Conservation (phyloP, 2,888 invertebrate genomes). For the Heliconius erato region DNA sequence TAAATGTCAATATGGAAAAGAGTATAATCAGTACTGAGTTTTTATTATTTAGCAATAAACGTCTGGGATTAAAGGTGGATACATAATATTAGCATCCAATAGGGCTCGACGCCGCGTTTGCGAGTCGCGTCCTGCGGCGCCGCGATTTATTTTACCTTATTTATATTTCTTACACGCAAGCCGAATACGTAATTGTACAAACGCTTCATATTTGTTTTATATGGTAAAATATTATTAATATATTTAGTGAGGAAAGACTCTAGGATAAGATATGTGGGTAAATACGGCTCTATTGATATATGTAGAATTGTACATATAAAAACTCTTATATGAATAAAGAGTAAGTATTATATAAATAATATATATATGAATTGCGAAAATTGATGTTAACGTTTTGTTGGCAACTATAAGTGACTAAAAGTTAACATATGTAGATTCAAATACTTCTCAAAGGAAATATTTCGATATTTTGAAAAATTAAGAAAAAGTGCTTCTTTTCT, state of each 20-base stretch:
- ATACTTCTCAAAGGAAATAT: background rate
- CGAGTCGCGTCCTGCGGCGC: slow-evolving; percentile 26
- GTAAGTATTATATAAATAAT: too few relatives aligned
- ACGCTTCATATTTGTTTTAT: slow-evolving; percentile 26
- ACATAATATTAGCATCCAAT: slow-evolving; percentile 35
- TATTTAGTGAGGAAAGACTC: background rate
- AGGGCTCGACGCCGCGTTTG: slow-evolving; percentile 19
- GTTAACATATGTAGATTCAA: background rate
- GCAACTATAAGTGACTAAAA: background rate
- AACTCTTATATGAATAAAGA: too few relatives aligned
- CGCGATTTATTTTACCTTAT: slow-evolving; percentile 30
- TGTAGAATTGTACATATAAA: too few relatives aligned
- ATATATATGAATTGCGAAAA: too few relatives aligned
- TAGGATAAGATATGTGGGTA: background rate
- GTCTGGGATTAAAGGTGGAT: slow-evolving; percentile 66
- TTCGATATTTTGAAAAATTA: background rate
- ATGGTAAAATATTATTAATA: background rate
- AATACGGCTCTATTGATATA: too few relatives aligned
- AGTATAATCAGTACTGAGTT: slow-evolving; percentile 54
- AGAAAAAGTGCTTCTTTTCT: too few relatives aligned
- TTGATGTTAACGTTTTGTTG: background rate
- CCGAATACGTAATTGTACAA: slow-evolving; percentile 22
- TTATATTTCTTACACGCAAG: slow-evolving; percentile 30
- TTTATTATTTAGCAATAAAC: slow-evolving; percentile 71
- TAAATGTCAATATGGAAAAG: slow-evolving; percentile 43